phyloP scores from a whole-genome alignment of 2,888 invertebrate species.

The Cetonia aurata region DNA sequence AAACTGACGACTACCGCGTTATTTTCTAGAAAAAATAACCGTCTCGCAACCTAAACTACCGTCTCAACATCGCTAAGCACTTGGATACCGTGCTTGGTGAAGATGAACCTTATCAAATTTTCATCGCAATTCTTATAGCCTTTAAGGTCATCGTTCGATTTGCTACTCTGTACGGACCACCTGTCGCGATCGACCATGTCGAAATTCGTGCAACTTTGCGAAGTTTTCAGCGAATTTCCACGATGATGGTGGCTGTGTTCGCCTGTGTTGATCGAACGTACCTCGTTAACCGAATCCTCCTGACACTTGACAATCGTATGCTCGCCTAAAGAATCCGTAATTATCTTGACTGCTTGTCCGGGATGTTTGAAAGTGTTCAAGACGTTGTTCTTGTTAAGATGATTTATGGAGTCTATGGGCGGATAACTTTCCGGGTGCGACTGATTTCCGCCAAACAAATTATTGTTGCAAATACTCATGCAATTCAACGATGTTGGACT shows the following conservation, averaged over 20 bases:
- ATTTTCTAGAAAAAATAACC: background rate
- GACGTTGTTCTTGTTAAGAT: conserved; percentile 55
- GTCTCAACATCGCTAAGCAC: conserved; percentile 85
- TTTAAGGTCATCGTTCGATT: conserved; percentile 66
- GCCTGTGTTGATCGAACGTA: conserved; percentile 54
- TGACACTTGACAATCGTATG: conserved; percentile 60
- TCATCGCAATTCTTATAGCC: conserved; percentile 67
- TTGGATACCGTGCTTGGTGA: conserved; percentile 83
- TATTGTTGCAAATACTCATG: conserved; percentile 66
- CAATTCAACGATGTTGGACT: conserved; percentile 65
- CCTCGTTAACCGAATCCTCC: conserved; percentile 52
- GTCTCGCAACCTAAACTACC: conserved; percentile 69
- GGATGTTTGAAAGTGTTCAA: conserved; percentile 67
- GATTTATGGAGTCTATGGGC: conserved; percentile 55
- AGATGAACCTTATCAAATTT: conserved; percentile 76
- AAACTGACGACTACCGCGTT: background rate
- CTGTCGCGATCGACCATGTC: conserved; percentile 51
- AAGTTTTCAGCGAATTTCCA: conserved; percentile 57
- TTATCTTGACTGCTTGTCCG: conserved; percentile 81
- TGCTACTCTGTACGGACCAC: conserved; percentile 49
- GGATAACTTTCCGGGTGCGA: conserved; percentile 45
- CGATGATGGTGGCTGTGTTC: conserved; percentile 5
- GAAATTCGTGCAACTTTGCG: conserved; percentile 64
- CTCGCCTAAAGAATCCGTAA: conserved; percentile 68
- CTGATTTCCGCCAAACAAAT: conserved; percentile 57